These are phyloP conservation scores for Leucoma salicis DNA, from an alignment of 2,888 invertebrate genomes.

Conservation along the genomic window DNA sequence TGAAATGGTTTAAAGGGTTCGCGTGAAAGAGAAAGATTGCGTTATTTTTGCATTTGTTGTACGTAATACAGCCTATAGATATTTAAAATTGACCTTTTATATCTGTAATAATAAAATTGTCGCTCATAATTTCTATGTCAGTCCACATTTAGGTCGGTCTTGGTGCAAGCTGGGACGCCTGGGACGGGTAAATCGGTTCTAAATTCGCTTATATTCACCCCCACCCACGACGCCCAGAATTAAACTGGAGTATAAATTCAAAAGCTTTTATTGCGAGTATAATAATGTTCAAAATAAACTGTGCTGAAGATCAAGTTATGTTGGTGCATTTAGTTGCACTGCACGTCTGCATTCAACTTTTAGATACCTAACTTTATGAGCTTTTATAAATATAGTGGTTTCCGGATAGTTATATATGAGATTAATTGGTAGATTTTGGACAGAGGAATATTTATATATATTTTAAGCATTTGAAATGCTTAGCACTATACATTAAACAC, in stretches of 20 bases:
- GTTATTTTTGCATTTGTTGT: too few species aligned
- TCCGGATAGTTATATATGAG: constrained; percentile 12
- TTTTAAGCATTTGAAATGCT: too few species aligned
- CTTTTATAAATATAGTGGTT: constrained; percentile 30
- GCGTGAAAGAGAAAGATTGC: too few species aligned
- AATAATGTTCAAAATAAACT: constrained; percentile 19
- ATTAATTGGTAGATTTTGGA: constrained; percentile 8
- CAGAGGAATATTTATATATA: too few species aligned
- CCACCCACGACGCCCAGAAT: constrained; percentile 32
- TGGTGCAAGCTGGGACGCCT: constrained; percentile 45
- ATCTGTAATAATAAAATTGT: constrained; percentile 23
- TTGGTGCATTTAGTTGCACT: constrained; percentile 25
- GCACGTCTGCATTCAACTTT: constrained; percentile 25
- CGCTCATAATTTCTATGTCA: constrained; percentile 34
- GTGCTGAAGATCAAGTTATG: constrained; percentile 2
- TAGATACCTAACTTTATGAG: constrained; percentile 33
- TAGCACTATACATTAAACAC: too few species aligned
- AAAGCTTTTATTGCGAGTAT: constrained; percentile 7
- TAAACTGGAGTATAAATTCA: constrained; percentile 5
- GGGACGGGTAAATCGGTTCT: too few species aligned
- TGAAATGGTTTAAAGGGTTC: too few species aligned
- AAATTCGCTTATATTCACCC: constrained; percentile 36
- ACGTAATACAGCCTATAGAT: too few species aligned
- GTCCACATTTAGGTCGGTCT: constrained; percentile 47
- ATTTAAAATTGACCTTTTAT: not conserved